These are phyloP conservation scores for Drosophila koepferae DNA, from an alignment of 2,888 invertebrate species.

Conservation along the genomic window DNA sequence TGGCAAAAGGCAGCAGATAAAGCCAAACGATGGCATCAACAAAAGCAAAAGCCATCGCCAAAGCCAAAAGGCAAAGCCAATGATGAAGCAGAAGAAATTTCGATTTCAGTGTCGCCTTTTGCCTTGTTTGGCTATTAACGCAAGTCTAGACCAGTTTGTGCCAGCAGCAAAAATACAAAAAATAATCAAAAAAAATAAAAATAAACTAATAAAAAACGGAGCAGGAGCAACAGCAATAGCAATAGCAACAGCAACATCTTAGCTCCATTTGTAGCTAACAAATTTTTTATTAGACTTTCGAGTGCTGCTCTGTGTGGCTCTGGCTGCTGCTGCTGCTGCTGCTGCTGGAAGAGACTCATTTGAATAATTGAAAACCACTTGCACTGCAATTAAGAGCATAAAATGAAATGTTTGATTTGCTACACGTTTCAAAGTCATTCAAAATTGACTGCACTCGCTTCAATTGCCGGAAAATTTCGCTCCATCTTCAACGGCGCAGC, in stretches of 20 bases:
- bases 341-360: conserved; percentile 65
- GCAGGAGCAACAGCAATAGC: conserved; percentile 13
- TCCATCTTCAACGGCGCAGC: conserved; percentile 22
- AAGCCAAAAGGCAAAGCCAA: conserved; percentile 48
- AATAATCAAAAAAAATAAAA: background rate
- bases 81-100: conserved; percentile 66
- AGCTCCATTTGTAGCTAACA: conserved; percentile 23
- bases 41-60: conserved; percentile 43
- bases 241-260: conserved; percentile 3
- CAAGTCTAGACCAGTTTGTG: conserved; percentile 71
- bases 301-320: conserved; percentile 28
- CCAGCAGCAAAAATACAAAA: conserved; percentile 9
- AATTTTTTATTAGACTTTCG: conserved; percentile 46
- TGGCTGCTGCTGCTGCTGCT: conserved; percentile 29
- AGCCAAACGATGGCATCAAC: conserved; percentile 58
- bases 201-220: background rate
- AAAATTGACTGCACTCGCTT: conserved; percentile 57
- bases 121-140: conserved; percentile 59
- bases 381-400: conserved; percentile 75
- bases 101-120: conserved; percentile 50
- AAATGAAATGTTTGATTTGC: conserved; percentile 70
- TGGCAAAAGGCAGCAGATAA: conserved; percentile 77
- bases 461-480: conserved; percentile 77
- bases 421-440: conserved; percentile 47
- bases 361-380: conserved; percentile 79